These are phyloP conservation scores for Coptotermes formosanus DNA, from an alignment of 1,140 invertebrate species.

Conservation along the genomic window DNA sequence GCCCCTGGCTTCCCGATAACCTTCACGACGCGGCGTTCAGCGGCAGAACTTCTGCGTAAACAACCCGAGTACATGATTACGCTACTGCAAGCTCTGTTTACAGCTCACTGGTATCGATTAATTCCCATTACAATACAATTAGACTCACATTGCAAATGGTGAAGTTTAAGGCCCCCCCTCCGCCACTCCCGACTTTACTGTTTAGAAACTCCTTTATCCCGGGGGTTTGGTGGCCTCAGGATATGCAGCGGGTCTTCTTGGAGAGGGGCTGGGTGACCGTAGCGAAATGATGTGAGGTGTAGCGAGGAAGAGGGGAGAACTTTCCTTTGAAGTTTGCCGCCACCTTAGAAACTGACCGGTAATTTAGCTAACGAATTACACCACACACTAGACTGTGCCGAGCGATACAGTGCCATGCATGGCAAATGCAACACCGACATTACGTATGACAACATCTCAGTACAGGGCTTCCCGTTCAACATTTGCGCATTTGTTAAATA, in stretches of 20 bases:
- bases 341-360: slow-evolving; percentile 21
- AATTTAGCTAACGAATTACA: slow-evolving; percentile 29
- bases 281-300: slow-evolving; percentile 4
- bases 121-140: neutral
- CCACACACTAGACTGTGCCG: neutral
- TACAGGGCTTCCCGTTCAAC: no score
- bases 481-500: no score
- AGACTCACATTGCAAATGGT: neutral
- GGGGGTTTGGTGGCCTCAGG: neutral
- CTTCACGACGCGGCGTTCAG: neutral
- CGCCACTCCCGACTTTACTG: neutral
- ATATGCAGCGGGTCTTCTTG: neutral
- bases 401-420: neutral
- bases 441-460: no score
- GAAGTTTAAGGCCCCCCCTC: neutral
- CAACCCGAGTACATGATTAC: neutral
- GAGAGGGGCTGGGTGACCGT: neutral
- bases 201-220: neutral
- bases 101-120: neutral
- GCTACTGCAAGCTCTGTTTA: neutral
- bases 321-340: slow-evolving; percentile 25
- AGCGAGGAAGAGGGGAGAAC: neutral
- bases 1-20: neutral
- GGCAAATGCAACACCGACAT: neutral
- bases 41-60: no score